Evolutionary conservation across 2,797 vertebrate species (phyloP).

Genomic region (Rhynchonycteris naso): DNA sequence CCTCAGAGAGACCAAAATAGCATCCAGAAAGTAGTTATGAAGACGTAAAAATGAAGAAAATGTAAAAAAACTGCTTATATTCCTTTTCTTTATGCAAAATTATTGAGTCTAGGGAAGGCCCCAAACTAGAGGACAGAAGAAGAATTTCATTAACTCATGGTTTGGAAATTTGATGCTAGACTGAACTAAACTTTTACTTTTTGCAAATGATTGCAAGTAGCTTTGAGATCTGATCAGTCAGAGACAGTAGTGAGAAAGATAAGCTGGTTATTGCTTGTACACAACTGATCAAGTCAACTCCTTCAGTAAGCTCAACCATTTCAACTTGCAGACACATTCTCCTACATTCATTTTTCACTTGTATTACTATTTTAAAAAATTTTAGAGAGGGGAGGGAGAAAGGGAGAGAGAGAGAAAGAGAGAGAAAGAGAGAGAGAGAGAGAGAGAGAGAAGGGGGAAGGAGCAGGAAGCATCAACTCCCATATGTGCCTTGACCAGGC

Average conservation of each 20-base stretch:
- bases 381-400: no score
- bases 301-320: not conserved
- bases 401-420: no score
- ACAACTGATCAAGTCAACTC: not conserved
- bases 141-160: not conserved
- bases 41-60: not conserved
- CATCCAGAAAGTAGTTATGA: not conserved
- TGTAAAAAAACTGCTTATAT: not conserved
- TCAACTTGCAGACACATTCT: not conserved
- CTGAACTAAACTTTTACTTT: not conserved
- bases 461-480: no score
- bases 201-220: not conserved
- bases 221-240: not conserved
- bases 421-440: no score
- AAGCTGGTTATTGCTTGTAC: not conserved
- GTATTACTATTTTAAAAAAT: not conserved
- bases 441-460: no score
- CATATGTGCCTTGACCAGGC: no score
- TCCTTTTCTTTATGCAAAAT: not conserved
- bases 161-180: conserved; percentile 4
- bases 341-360: not conserved
- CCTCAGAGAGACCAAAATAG: not conserved
- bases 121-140: not conserved
- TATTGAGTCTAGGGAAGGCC: not conserved
- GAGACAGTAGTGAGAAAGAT: not conserved